These are phyloP conservation scores for Prionace glauca DNA, from an alignment of 2,797 vertebrate genomes.

Conservation along the genomic window DNA sequence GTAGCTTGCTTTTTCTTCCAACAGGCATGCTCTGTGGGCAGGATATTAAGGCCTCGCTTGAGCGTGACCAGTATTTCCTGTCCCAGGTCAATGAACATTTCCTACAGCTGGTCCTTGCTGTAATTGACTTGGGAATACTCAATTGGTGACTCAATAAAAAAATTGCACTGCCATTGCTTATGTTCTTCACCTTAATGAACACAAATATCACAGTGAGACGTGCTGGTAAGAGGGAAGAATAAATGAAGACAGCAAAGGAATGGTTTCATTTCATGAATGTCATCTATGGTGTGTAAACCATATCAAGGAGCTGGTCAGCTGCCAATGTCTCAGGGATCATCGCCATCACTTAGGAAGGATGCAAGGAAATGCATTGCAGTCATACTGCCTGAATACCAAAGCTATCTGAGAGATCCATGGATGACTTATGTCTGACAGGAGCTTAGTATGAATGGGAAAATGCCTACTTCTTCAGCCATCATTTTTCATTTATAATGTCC, in stretches of 20 bases:
- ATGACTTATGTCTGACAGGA: neutral
- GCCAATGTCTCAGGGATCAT: neutral
- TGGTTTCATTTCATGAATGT: neutral
- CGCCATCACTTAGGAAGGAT: neutral
- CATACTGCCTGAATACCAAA: neutral
- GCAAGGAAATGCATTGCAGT: slow-evolving; percentile 23
- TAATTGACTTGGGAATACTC: neutral
- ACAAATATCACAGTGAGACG: neutral
- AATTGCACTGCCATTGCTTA: neutral
- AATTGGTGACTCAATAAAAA: neutral
- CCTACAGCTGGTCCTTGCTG: neutral
- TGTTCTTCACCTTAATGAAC: neutral
- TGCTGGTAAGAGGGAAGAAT: neutral
- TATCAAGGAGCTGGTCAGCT: neutral
- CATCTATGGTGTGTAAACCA: neutral
- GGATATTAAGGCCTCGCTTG: too few species aligned
- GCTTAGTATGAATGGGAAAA: neutral
- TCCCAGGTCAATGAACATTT: too few species aligned
- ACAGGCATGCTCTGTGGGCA: too few species aligned
- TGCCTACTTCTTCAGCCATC: neutral
- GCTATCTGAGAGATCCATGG: neutral
- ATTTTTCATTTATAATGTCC: neutral
- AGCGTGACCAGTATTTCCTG: too few species aligned
- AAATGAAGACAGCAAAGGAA: neutral
- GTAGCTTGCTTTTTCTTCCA: too few species aligned